These are phyloP conservation scores for Elaphurus davidianus DNA, from an alignment of 2,113 vertebrate species.

Conservation along the genomic window DNA sequence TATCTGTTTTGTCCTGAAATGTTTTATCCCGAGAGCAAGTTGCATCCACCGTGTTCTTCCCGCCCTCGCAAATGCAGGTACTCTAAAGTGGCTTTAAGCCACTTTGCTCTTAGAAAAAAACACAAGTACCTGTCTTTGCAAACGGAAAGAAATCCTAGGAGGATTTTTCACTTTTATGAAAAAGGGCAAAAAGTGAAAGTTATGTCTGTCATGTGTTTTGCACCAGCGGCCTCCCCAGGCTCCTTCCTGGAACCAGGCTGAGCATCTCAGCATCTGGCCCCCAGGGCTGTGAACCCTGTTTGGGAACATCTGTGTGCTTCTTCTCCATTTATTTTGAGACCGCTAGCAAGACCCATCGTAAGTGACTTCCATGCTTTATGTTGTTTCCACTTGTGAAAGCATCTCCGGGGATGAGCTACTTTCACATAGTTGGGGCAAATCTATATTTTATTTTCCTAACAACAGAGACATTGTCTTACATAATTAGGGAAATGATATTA, in stretches of 20 bases:
- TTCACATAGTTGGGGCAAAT: neutral
- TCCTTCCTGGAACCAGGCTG: neutral
- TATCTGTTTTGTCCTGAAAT: neutral
- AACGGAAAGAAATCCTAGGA: neutral
- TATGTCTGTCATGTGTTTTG: neutral
- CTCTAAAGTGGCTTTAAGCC: neutral
- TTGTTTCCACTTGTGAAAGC: neutral
- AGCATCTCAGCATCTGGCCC: neutral
- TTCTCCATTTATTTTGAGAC: neutral
- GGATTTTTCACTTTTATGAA: neutral
- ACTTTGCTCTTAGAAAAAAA: neutral
- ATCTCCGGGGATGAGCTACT: neutral
- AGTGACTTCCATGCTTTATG: neutral
- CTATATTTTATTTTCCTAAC: neutral
- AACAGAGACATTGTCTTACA: neutral
- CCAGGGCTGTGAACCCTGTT: neutral
- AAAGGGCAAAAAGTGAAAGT: neutral
- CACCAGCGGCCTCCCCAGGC: neutral
- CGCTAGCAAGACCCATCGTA: rapidly evolving
- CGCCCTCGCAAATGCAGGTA: neutral
- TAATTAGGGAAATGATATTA: neutral
- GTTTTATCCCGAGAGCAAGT: neutral
- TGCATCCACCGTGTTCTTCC: neutral
- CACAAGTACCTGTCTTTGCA: neutral
- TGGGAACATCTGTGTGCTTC: neutral